Evolutionary conservation across 2,797 vertebrate genomes (phyloP).

Genomic region (Cephalopachus bancanus): DNA sequence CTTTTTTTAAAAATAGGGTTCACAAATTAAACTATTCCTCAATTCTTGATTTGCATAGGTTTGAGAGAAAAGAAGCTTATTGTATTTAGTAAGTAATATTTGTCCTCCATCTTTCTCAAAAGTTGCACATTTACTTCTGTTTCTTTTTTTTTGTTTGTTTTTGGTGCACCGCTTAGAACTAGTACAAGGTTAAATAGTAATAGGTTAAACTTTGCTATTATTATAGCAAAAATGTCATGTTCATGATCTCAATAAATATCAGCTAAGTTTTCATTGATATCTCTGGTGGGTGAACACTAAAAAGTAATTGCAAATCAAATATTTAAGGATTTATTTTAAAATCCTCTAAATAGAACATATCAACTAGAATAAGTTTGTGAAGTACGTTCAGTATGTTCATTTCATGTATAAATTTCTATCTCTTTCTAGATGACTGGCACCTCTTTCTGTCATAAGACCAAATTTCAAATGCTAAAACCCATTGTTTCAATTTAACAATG

Average conservation of each 20-base stretch:
- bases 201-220: neutral
- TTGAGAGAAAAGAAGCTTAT: neutral
- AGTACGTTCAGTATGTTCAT: neutral
- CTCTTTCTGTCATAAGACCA: neutral
- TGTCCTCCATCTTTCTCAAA: neutral
- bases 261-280: neutral
- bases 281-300: neutral
- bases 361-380: neutral
- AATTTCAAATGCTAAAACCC: constrained; percentile 42
- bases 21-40: neutral
- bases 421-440: neutral
- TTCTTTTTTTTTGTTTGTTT: neutral
- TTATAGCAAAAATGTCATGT: neutral
- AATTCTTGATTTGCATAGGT: neutral
- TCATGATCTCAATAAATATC: neutral
- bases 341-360: neutral
- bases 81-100: constrained; percentile 11
- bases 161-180: neutral
- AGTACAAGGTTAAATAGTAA: constrained; percentile 20
- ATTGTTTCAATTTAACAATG: constrained; percentile 1
- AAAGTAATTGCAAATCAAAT: constrained; percentile 7
- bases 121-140: neutral
- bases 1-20: neutral
- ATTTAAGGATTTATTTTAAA: neutral
- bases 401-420: neutral